Conservation (phyloP, 2,888 invertebrate genomes). For the Netelia melanura region DNA sequence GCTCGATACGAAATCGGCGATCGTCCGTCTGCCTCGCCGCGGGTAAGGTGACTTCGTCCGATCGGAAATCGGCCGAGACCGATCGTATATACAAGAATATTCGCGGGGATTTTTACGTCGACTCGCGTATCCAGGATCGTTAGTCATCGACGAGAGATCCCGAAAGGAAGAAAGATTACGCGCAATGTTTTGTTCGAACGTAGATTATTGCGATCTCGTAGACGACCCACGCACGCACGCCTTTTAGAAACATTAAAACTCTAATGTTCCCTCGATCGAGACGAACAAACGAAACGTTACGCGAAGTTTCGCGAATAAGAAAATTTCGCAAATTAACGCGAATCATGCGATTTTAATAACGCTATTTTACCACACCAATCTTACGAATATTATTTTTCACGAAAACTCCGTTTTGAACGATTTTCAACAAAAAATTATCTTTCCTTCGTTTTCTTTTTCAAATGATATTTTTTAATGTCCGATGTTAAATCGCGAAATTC, state of each 20-base stretch:
- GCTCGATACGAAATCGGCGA: slow-evolving; percentile 34
- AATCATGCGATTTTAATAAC: too few relatives aligned
- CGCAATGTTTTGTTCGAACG: slow-evolving; percentile 37
- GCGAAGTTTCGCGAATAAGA: too few relatives aligned
- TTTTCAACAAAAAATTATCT: too few relatives aligned
- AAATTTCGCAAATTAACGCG: too few relatives aligned
- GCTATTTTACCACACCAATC: too few relatives aligned
- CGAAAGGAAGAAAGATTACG: slow-evolving; percentile 6
- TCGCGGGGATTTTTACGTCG: slow-evolving; percentile 50
- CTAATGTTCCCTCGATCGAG: slow-evolving; percentile 10
- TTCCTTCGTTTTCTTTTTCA: too few relatives aligned
- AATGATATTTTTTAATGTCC: too few relatives aligned
- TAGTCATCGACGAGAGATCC: slow-evolving; percentile 50
- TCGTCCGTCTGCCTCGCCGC: slow-evolving; percentile 5
- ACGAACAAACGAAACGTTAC: not conserved
- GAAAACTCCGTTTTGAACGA: too few relatives aligned
- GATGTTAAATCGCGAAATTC: not conserved
- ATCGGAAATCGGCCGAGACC: slow-evolving; percentile 23
- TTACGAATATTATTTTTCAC: too few relatives aligned
- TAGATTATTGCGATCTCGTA: slow-evolving; percentile 16
- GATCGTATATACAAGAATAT: slow-evolving; percentile 35
- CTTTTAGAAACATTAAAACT: slow-evolving; percentile 1
- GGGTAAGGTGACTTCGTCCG: slow-evolving; percentile 6
- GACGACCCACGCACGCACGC: slow-evolving; percentile 45
- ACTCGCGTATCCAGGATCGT: slow-evolving; percentile 55